These are phyloP conservation scores for Melanotaenia pygmaea DNA, from an alignment of 2,797 vertebrate species.

Conservation along the genomic window DNA sequence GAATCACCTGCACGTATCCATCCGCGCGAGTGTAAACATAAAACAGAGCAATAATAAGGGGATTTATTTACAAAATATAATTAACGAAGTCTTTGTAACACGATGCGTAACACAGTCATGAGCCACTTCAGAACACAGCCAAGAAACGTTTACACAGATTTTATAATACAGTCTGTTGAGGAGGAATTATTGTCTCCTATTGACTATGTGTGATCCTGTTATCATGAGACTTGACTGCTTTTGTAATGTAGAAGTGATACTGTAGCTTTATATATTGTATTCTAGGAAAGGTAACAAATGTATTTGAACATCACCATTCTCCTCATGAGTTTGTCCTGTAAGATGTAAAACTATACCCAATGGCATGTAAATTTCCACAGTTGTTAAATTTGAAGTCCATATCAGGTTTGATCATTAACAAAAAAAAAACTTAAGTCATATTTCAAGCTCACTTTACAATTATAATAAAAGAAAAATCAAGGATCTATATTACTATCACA, in stretches of 20 bases:
- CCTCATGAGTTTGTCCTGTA: background rate
- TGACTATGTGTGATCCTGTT: background rate
- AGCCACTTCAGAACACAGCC: background rate
- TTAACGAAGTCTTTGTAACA: background rate
- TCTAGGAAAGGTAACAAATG: background rate
- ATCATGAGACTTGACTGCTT: background rate
- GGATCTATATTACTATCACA: too few species aligned
- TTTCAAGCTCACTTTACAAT: background rate
- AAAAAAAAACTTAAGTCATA: background rate
- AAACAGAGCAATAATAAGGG: slow-evolving; percentile 29
- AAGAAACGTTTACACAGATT: background rate
- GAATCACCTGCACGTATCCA: slow-evolving; percentile 91
- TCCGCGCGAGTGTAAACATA: slow-evolving; percentile 93
- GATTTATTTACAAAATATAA: background rate
- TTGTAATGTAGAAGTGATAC: background rate
- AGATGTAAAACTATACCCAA: background rate
- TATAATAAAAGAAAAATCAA: too few species aligned
- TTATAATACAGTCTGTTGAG: slow-evolving; percentile 3
- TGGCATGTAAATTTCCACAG: background rate
- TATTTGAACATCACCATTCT: background rate
- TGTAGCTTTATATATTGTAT: background rate
- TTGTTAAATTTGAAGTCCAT: background rate
- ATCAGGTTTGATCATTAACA: background rate
- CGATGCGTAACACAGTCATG: background rate
- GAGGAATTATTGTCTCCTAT: background rate